These are phyloP conservation scores for Clunio marinus DNA, from an alignment of 2,888 invertebrate species.

Conservation along the genomic window DNA sequence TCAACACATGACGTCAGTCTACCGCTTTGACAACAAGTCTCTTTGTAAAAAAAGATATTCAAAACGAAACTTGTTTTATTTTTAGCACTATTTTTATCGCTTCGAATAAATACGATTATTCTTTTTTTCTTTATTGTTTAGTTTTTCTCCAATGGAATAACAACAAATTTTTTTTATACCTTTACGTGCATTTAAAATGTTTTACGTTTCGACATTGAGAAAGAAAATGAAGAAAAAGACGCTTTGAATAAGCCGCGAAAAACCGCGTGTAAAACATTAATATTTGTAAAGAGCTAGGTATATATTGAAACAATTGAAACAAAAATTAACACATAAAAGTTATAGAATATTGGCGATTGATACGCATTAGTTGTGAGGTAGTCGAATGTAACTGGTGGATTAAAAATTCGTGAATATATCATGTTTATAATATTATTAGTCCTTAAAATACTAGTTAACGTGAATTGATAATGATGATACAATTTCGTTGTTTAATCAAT, in stretches of 20 bases:
- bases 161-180: background rate
- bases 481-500: too few species aligned
- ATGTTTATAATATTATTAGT: too few species aligned
- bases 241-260: background rate
- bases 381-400: background rate
- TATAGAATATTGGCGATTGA: background rate
- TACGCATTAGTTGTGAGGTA: background rate
- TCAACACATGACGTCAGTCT: background rate
- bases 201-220: background rate
- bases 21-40: background rate
- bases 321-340: background rate
- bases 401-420: background rate
- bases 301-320: too few species aligned
- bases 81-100: background rate
- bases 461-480: too few species aligned
- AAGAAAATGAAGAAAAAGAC: too few species aligned
- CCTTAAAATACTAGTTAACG: background rate
- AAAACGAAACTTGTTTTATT: too few species aligned
- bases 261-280: background rate
- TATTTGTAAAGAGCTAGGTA: too few species aligned
- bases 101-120: too few species aligned
- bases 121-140: conserved; percentile 3
- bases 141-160: background rate
- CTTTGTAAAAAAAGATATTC: background rate
- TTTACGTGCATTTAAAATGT: background rate